Conservation (phyloP, 2,888 invertebrate genomes). For the Netelia fuscicornis region DNA sequence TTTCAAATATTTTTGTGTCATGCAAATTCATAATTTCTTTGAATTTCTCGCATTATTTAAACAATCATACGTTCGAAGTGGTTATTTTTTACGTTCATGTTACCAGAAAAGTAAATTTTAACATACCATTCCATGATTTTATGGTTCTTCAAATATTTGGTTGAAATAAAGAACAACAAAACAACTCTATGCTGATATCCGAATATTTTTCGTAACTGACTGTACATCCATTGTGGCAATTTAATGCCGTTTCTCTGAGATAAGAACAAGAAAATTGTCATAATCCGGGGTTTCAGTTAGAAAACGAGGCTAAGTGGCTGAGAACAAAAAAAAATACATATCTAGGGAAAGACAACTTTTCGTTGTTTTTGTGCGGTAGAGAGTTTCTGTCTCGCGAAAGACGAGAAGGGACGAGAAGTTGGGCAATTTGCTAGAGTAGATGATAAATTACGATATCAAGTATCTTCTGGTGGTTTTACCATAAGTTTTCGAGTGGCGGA, state of each 20-base stretch:
- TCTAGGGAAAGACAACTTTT: background rate
- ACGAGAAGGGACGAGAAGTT: conserved; percentile 7
- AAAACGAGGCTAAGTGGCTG: conserved; percentile 7
- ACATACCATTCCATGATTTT: too few relatives aligned
- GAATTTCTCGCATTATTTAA: too few relatives aligned
- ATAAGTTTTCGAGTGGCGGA: conserved; percentile 23
- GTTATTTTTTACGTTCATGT: too few relatives aligned
- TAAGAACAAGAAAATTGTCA: background rate
- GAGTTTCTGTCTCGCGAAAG: background rate
- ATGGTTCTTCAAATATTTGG: too few relatives aligned
- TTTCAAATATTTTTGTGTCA: too few relatives aligned
- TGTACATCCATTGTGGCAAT: background rate
- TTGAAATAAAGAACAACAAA: too few relatives aligned
- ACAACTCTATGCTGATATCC: too few relatives aligned
- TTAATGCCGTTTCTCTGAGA: background rate
- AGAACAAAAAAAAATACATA: background rate
- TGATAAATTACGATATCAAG: conserved; percentile 34
- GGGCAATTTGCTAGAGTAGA: conserved; percentile 24
- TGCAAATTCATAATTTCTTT: too few relatives aligned
- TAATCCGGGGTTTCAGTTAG: background rate
- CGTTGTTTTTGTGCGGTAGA: background rate
- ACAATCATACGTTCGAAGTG: too few relatives aligned
- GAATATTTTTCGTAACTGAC: too few relatives aligned
- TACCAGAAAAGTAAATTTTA: too few relatives aligned
- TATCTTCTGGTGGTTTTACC: conserved; percentile 16